phyloP scores from a whole-genome alignment of 2,113 vertebrate genomes.

The Pristiophorus japonicus region DNA sequence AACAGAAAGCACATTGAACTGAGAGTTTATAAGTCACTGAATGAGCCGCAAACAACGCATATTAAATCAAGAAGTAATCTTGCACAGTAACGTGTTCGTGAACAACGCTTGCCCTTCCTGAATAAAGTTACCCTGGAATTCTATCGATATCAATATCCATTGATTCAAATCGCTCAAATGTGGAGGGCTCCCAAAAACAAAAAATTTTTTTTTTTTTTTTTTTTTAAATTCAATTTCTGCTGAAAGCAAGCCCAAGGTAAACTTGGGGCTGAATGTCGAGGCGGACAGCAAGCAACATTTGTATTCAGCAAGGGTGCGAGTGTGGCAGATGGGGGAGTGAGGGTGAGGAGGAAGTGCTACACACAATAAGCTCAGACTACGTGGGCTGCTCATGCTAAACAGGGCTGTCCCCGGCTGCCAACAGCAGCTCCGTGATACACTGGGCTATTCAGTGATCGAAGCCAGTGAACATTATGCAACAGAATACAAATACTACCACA shows the following conservation, averaged over 20 bases:
- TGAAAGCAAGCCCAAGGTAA: background rate
- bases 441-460: conserved; percentile 18
- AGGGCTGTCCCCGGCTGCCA: conserved; percentile 29
- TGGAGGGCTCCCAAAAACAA: background rate
- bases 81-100: background rate
- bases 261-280: background rate
- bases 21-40: background rate
- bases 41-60: too few relatives aligned
- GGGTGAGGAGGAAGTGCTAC: conserved; percentile 17
- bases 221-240: too few relatives aligned
- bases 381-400: conserved; percentile 21
- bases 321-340: conserved; percentile 24
- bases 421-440: background rate
- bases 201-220: too few relatives aligned
- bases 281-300: background rate
- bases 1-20: background rate
- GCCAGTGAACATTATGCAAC: conserved; percentile 32
- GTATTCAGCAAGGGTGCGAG: background rate
- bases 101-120: background rate
- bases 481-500: background rate
- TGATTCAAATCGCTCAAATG: background rate
- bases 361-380: conserved; percentile 19
- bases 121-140: conserved; percentile 8
- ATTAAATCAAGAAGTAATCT: background rate
- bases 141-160: background rate